Evolutionary conservation across 2,797 vertebrate genomes (phyloP), one percentile per base, ranked within the genome.

Genomic region (Spondyliosoma cantharus): DNA sequence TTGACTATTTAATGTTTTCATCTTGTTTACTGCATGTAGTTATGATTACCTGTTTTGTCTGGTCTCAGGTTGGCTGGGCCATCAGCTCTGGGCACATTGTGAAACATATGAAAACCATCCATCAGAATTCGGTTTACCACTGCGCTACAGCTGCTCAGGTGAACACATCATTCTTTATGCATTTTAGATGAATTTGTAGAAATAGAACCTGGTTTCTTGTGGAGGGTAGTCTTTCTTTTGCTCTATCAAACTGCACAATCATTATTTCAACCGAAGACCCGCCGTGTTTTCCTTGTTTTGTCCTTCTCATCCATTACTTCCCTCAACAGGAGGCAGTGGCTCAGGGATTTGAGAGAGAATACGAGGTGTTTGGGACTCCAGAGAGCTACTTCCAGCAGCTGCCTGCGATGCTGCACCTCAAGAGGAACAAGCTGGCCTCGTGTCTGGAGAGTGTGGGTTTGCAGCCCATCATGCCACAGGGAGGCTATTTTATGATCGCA

Each of bases 141-240:
- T 97, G 96, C 63, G 92, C 98, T 53, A 99, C 98, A 0, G 92
- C 95, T 25, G 93, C 92, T 70, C 98, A 99, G 97, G 98, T 99
- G 89, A 92, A 53, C 46, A 3, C 43, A 37, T 13, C 12, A 19
- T 14, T 20, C 1, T 6, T n/a, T 22, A 0, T 53, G 45, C 5
- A 15, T 43, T 20, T 54, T 5, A 14, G 4, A 43, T 27, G 3
- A 1, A n/a, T 9, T 27, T 54, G 1, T 16, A 17, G 32, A 13
- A 60, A 56, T n/a, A 53, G 45, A 58, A 58, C n/a, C 37, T 19
- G 5, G 2, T 17, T 22, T 72, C 12, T 59, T 50, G 9, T 37
- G 8, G 37, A 37, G 37, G 37, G 37, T 9, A 8, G 32, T 37
- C 9, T 37, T 8, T 37, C 32, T 37, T 37, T 37, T 37, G 32